Base-by-base conservation (phyloP, 2,888 invertebrate species). In the Andrena marginata region DNA sequence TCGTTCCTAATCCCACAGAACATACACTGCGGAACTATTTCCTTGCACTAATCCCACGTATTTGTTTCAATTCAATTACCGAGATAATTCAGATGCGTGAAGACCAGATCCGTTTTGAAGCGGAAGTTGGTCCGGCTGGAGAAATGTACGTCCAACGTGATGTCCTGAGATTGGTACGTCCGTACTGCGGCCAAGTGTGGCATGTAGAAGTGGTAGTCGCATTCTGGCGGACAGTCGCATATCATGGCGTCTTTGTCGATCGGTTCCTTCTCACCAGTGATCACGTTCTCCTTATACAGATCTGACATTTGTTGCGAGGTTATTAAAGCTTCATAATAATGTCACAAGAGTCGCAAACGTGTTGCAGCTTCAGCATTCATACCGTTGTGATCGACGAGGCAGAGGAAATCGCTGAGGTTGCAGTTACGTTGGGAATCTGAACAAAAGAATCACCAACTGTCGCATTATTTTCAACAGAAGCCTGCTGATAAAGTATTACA, bases 81-180 rank as follows among this genome's bases (percentile, higher is more conserved):
- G 5, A 95, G 91, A 51, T 95, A 91, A 87, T 95, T 95, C 54
- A 95, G 92, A 94, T 94, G 94, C 68, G 94, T 94, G 76, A 94
- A 94, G 23, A 94, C 93, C 77, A 95, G 91, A 85, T 94, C 94
- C 7, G 94, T 95, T 79, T 94, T 92, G 89, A 95, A 95, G 2
- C 94, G 93, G 87, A 94, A 93, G 77, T 94, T 91, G 54, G 94
- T 94, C 65, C 93, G 92, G 63, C 92, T 93, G 59, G 93, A 93
- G 87, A 92, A 95, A 87, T 94, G 94, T 23, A 94, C 91, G 89
- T 95, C 95, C 78, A 95, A 84, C 77, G 92, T 91, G 65, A 95
- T 89, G 42, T 89, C 79, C 48, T 70, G 35, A 16, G 64, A 35
- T n/a, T 73, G 59, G 23, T 67, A 62, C 26, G 80, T 29, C 7